Percentiles rank a stretch among this genome's conserved stretches.
Evolutionary conservation across 2,888 invertebrate species (phyloP).

Genomic region (Oscheius sp.): DNA sequence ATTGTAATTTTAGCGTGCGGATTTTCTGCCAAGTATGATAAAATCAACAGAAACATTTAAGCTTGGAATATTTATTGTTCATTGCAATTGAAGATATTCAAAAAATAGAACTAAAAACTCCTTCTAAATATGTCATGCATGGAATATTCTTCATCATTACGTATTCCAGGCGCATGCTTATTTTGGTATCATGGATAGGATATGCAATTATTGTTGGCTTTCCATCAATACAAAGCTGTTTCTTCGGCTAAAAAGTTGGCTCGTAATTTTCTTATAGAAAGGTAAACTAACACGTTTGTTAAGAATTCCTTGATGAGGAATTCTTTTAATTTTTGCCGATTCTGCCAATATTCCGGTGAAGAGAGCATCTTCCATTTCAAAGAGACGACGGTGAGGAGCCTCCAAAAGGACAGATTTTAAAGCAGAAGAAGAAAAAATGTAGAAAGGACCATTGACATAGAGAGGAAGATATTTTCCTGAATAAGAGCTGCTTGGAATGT

Average conservation of each 20-base stretch:
- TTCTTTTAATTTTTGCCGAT: background rate
- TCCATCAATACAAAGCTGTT: slow-evolving; percentile 1
- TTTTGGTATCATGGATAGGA: background rate
- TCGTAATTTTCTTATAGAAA: no score
- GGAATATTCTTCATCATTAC: slow-evolving; percentile 1
- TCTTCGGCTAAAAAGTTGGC: background rate
- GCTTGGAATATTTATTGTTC: no score
- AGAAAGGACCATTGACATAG: slow-evolving; percentile 14
- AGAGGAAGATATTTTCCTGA: background rate
- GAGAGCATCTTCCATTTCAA: slow-evolving; percentile 12
- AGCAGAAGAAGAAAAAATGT: slow-evolving; percentile 5
- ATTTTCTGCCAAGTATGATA: no score
- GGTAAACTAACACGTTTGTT: background rate
- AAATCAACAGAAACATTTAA: no score
- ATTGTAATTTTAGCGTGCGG: no score
- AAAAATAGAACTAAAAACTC: no score
- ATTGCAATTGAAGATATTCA: no score
- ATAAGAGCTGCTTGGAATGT: slow-evolving; percentile 1
- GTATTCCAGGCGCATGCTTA: background rate
- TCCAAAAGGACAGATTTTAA: background rate
- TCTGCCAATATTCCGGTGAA: slow-evolving; percentile 15
- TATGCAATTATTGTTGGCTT: slow-evolving; percentile 3
- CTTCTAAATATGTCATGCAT: background rate
- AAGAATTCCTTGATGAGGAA: background rate
- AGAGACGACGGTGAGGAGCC: background rate